These are phyloP conservation scores for Mimas tiliae DNA, from an alignment of 2,888 invertebrate species.

Conservation along the genomic window DNA sequence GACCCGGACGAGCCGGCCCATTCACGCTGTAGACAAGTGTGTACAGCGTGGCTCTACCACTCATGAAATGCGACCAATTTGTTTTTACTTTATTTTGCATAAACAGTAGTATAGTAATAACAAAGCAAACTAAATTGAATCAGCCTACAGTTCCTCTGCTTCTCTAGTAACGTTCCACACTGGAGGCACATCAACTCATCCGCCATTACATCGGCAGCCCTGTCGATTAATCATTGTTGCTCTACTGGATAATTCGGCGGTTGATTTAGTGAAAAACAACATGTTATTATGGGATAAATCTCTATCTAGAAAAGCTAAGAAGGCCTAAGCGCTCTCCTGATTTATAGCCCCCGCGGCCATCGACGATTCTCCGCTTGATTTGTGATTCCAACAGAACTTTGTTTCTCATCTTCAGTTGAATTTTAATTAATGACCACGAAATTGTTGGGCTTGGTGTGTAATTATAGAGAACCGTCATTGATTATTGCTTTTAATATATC, in stretches of 20 bases:
- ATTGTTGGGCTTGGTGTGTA: constrained; percentile 75
- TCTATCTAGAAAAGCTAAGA: constrained; percentile 85
- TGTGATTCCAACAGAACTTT: constrained; percentile 71
- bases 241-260: constrained; percentile 85
- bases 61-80: too few species aligned
- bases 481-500: constrained; percentile 75
- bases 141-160: too few species aligned
- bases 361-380: constrained; percentile 76
- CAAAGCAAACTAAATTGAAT: background rate
- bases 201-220: constrained; percentile 74
- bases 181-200: constrained; percentile 33
- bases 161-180: constrained; percentile 1
- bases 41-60: too few species aligned
- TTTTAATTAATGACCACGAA: constrained; percentile 80
- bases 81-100: too few species aligned
- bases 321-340: constrained; percentile 81
- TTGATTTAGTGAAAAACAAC: constrained; percentile 84
- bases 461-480: constrained; percentile 73
- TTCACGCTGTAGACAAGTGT: too few species aligned
- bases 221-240: constrained; percentile 79
- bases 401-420: constrained; percentile 80
- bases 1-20: too few species aligned
- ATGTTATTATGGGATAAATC: constrained; percentile 84
- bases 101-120: background rate
- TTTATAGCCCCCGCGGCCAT: constrained; percentile 75